Evolutionary conservation across 1,140 invertebrate species (phyloP), one percentile per base, ranked within the genome.

Genomic region (Drosophila sp.): DNA sequence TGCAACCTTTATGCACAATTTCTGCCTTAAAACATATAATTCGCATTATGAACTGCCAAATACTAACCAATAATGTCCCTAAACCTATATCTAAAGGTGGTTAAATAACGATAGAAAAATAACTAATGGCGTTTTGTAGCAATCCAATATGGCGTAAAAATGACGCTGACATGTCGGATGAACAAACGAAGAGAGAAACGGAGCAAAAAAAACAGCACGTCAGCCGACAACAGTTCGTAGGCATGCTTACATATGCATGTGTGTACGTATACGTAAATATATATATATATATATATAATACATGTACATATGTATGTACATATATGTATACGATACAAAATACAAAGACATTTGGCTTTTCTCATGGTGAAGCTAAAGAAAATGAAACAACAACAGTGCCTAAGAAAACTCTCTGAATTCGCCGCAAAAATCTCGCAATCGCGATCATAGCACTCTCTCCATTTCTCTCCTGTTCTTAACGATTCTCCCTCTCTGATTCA

Each of bases 401-500:
- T 66, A 65, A 64, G 70, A 64, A 86, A 86, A 86, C 75, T 83
- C 78, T 78, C 65, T 38, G 65, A 86, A 86, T 87, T 86, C 82
- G 82, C 82, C 82, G 82, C 75, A 77, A 89, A 87, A 70, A 62
- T 56, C 62, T 78, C 50, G 25, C 78, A 67, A 71, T 64, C 53
- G 61, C 73, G 58, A 65, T 65, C 72, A 67, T 50, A 61, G 36
- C 70, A 36, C 64, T 74, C 66, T 48, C 51, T 40, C 75, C n/a
- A 7, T 45, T 41, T 18, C 54, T 64, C 34, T 61, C 53, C 40
- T 64, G 79, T 81, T 81, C 78, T 81, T 75, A 59, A 46, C 56
- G 71, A 74, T 79, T 78, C 70, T 73, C 76, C 34, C 82, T 87
- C 82, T 87, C 79, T 76, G 59, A 82, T 87, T 87, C 82, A 87